phyloP scores from a whole-genome alignment of 2,113 vertebrate genomes.

The Cryptomyrus ogoouensis region DNA sequence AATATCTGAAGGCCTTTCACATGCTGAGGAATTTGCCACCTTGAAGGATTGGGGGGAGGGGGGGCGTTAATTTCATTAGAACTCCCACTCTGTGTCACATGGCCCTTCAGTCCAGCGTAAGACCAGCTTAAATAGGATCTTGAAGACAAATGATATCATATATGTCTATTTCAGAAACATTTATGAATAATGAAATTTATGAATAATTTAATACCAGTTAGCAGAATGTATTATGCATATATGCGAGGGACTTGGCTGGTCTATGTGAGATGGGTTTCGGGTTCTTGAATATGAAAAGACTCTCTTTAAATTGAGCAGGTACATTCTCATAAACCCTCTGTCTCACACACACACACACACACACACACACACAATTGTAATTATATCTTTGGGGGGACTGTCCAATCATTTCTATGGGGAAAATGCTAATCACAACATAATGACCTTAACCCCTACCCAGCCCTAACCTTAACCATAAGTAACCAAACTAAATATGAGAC shows the following conservation, averaged over 20 bases:
- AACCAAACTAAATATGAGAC: too few species aligned
- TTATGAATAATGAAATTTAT: conserved; percentile 7
- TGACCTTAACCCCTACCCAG: too few species aligned
- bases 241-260: neutral
- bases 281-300: neutral
- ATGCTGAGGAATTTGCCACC: conserved; percentile 16
- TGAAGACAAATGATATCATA: neutral
- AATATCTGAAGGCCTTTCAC: conserved; percentile 40
- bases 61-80: neutral
- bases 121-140: neutral
- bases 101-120: neutral
- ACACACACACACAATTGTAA: too few species aligned
- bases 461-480: too few species aligned
- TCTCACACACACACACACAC: neutral
- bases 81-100: neutral
- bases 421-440: neutral
- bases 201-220: neutral
- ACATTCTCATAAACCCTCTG: neutral
- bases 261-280: neutral
- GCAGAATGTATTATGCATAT: neutral
- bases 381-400: neutral
- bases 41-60: neutral
- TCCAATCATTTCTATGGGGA: neutral
- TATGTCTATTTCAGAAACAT: conserved; percentile 3
- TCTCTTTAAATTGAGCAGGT: neutral